Evolutionary conservation across 1,140 invertebrate genomes (phyloP), one percentile per base, ranked within the genome.

Genomic region (Homarus americanus): DNA sequence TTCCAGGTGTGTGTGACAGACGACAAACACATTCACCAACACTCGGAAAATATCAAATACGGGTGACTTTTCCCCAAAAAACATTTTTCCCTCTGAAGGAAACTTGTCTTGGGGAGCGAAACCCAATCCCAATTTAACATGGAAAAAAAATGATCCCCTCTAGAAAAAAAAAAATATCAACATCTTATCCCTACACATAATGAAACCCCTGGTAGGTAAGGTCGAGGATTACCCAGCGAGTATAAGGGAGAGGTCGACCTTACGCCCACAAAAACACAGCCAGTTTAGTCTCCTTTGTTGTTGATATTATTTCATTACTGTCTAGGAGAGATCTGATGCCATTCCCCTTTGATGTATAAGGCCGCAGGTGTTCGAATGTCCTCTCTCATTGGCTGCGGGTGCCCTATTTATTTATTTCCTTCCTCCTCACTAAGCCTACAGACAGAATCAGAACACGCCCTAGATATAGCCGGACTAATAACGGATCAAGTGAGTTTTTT

Each of bases 221-320:
- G 66, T 0, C 2, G 12, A n/a, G 24, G 66, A 34, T 20, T 34
- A 10, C 10, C n/a, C 24, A 34, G 2, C 66, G 9, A 12, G 15
- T 72, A n/a, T 49, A n/a, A 34, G 10, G 15, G 66, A n/a, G 34
- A 34, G 15, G n/a, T 72, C 66, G 66, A 12, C 66, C 66, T 72
- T 72, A n/a, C 0, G n/a, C 34, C 34, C 10, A 72, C 66, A 72
- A 72, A 10, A 72, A 12, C 24, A 72, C 66, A 72, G 66, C 34
- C 66, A 72, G 66, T 72, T 72, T 72, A 72, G 66, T 28, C 66
- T 72, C 66, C 66, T 72, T 72, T 72, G 66, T n/a, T 72, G 66
- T 0, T 72, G 66, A 34, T 72, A 72, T 72, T 72, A 72, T 72
- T 72, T 72, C 66, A 72, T 72, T 72, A 72, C 34, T 20, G 34